phyloP scores from a whole-genome alignment of 2,113 vertebrate genomes.

The Mungos mungo region DNA sequence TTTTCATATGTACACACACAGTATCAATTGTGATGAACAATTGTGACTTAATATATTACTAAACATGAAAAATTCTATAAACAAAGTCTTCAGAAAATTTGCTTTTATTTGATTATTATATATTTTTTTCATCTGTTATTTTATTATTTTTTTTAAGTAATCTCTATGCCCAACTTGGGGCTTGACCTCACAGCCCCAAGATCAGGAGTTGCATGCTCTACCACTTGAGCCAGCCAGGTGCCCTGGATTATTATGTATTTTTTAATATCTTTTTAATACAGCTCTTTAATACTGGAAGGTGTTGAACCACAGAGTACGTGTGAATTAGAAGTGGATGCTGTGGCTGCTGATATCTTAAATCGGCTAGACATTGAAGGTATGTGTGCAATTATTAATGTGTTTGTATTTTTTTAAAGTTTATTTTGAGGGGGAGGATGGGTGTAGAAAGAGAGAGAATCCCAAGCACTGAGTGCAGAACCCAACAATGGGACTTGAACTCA shows the following conservation, averaged over 20 bases:
- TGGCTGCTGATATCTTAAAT: conserved; percentile 97
- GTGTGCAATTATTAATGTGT: neutral
- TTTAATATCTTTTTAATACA: conserved; percentile 81
- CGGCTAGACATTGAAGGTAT: conserved; percentile 96
- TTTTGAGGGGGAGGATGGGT: too few relatives aligned
- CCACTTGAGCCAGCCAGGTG: neutral
- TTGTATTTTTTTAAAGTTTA: too few relatives aligned
- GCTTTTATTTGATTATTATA: neutral
- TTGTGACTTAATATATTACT: conserved; percentile 33
- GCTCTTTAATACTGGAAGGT: conserved; percentile 93
- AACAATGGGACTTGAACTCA: too few relatives aligned
- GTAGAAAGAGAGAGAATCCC: too few relatives aligned
- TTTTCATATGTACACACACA: neutral
- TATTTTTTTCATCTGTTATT: neutral
- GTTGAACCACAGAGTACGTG: conserved; percentile 95
- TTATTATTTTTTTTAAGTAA: neutral
- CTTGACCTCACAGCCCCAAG: neutral
- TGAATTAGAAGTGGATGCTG: conserved; percentile 98
- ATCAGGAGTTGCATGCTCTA: neutral
- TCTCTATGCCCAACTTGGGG: neutral
- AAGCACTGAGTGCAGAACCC: too few relatives aligned
- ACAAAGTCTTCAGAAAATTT: conserved; percentile 50
- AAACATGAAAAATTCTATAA: neutral
- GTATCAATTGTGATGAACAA: conserved; percentile 27
- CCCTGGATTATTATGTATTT: neutral